Evolutionary conservation across 2,797 vertebrate species (phyloP).

Genomic region (Sebastes kiyomatsui): DNA sequence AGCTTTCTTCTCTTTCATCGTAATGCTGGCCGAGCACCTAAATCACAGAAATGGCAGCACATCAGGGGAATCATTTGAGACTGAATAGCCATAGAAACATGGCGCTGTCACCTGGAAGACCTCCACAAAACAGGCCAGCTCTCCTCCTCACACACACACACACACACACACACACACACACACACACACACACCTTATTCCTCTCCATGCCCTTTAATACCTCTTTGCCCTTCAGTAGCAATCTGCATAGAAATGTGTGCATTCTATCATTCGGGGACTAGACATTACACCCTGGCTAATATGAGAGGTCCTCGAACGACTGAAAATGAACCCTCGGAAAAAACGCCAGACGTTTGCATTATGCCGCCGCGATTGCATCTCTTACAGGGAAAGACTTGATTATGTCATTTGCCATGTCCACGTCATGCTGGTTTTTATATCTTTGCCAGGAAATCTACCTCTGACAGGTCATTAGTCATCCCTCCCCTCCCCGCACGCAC

Average conservation of each 20-base stretch:
- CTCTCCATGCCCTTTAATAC: constrained; percentile 77
- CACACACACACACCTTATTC: constrained; percentile 57
- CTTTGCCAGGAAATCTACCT: constrained; percentile 84
- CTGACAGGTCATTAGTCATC: constrained; percentile 83
- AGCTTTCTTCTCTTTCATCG: constrained; percentile 69
- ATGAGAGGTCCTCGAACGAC: constrained; percentile 67
- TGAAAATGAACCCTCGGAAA: constrained; percentile 73
- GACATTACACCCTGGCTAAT: constrained; percentile 80
- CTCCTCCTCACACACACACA: constrained; percentile 36
- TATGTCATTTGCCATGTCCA: constrained; percentile 83
- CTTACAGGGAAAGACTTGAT: constrained; percentile 79
- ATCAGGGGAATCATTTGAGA: constrained; percentile 84
- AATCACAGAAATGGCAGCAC: constrained; percentile 84
- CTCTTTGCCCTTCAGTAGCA: constrained; percentile 80
- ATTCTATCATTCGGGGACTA: constrained; percentile 79
- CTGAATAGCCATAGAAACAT: constrained; percentile 81
- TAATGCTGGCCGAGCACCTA: constrained; percentile 76
- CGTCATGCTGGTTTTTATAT: constrained; percentile 84
- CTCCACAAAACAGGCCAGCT: constrained; percentile 66
- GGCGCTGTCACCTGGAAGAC: constrained; percentile 79
- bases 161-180: constrained; percentile 26
- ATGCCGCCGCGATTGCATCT: constrained; percentile 75
- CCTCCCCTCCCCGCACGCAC: constrained; percentile 69
- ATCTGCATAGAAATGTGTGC: constrained; percentile 82
- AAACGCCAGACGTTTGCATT: constrained; percentile 80